Base-by-base conservation (phyloP, 2,888 invertebrate species). In the Tipula confusa region DNA sequence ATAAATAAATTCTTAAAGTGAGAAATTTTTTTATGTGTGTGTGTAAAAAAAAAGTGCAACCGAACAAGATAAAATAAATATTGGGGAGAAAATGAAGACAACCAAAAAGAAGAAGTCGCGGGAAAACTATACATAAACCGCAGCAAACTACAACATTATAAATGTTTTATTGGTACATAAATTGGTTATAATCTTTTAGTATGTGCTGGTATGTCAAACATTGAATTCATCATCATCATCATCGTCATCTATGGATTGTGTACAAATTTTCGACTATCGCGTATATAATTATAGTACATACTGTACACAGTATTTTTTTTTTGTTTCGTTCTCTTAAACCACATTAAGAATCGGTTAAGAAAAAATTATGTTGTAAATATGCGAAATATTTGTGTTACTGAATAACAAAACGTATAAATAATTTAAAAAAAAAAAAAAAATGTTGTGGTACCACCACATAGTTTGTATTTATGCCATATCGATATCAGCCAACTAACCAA, bases 351-450 rank as follows among this genome's bases (percentile, higher is more conserved):
- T 64, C 24, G n/a, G 64, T 24, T 64, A 64, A 64, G 24, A 64
- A 64, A 64, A 24, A 64, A 64, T 64, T 64, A 64, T 64, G 64
- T 64, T 64, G 64, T 64, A 64, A 64, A 64, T 64, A 64, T 64
- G 64, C 64, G 64, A 64, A 64, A 64, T 64, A 64, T 64, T 64
- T 64, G 64, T 64, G 64, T 64, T 64, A 64, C 64, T 64, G 64
- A 64, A 64, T 64, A 64, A 64, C 64, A 64, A 64, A 64, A 64
- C 24, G 64, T 64, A 64, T 64, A 24, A 6, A 64, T 64, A 64
- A 64, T 64, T 64, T 18, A n/a, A n/a, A n/a, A n/a, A n/a, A n/a
- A n/a, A n/a, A n/a, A n/a, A n/a, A n/a, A n/a, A n/a, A n/a, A n/a
- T n/a, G n/a, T 38, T 38, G 1, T 38, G 38, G 13, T 38, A 38